phyloP scores from a whole-genome alignment of 1,140 invertebrate species.

The Cyphomyrmex costatus region DNA sequence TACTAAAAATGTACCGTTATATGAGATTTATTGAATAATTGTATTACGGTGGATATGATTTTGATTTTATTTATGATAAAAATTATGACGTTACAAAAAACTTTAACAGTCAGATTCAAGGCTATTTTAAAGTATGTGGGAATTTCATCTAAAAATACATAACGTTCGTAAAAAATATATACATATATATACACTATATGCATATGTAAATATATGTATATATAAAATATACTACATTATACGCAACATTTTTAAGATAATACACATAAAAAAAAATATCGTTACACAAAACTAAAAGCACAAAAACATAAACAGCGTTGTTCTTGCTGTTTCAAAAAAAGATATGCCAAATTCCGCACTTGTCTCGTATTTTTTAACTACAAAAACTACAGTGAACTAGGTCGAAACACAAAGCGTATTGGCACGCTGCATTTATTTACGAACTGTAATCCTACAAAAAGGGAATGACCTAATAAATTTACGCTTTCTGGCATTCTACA shows the following conservation, averaged over 20 bases:
- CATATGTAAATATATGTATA: too few relatives aligned
- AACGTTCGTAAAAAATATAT: not conserved
- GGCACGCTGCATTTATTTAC: conserved; percentile 33
- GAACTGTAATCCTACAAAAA: conserved; percentile 23
- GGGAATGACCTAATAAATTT: conserved; percentile 29
- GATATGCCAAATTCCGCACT: not conserved
- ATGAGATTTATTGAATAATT: not conserved
- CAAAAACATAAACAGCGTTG: not conserved
- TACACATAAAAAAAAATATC: not conserved
- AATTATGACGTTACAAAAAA: not conserved
- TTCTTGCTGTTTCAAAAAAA: not conserved
- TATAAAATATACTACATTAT: not conserved
- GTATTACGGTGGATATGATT: not conserved
- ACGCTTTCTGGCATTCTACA: conserved; percentile 11
- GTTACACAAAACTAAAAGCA: not conserved
- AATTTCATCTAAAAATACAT: conserved; percentile 12
- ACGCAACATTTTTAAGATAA: conserved; percentile 1
- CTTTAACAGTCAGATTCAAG: not conserved
- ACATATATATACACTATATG: not conserved
- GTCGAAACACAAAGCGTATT: conserved; percentile 24
- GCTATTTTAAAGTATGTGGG: not conserved
- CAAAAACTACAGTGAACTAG: conserved; percentile 24
- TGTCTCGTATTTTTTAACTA: not conserved
- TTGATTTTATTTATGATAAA: not conserved
- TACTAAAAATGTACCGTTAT: not conserved